These are phyloP conservation scores for Phocoena sinus DNA, from an alignment of 2,113 vertebrate genomes.

Conservation along the genomic window DNA sequence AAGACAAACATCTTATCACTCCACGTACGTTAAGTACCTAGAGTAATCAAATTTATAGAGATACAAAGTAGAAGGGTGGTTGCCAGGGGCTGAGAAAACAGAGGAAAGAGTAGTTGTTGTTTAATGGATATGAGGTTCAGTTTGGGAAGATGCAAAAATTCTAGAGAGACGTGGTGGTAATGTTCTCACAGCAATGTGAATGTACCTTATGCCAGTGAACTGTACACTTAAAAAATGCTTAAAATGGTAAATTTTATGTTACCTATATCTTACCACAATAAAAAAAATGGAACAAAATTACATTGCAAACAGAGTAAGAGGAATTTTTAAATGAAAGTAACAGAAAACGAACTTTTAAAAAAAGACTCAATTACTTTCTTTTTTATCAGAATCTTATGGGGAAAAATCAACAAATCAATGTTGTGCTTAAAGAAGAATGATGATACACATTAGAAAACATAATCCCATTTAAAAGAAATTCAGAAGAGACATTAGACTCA, in stretches of 20 bases:
- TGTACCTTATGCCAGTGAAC: background rate
- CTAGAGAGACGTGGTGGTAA: background rate
- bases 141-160: background rate
- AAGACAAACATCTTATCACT: background rate
- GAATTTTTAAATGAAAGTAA: background rate
- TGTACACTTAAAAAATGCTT: background rate
- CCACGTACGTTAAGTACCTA: background rate
- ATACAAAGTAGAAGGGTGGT: background rate
- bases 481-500: background rate
- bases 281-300: constrained; percentile 16
- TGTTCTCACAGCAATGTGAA: background rate
- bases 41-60: background rate
- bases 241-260: background rate
- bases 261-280: background rate
- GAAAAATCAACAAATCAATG: background rate
- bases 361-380: background rate
- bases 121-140: background rate
- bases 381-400: background rate
- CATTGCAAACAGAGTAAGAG: background rate
- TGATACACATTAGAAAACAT: background rate
- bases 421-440: background rate
- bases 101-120: background rate
- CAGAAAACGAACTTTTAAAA: background rate
- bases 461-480: background rate
- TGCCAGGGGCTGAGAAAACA: background rate